Conservation (phyloP, 1,140 invertebrate genomes). For the Eupristina koningsbergeri region DNA sequence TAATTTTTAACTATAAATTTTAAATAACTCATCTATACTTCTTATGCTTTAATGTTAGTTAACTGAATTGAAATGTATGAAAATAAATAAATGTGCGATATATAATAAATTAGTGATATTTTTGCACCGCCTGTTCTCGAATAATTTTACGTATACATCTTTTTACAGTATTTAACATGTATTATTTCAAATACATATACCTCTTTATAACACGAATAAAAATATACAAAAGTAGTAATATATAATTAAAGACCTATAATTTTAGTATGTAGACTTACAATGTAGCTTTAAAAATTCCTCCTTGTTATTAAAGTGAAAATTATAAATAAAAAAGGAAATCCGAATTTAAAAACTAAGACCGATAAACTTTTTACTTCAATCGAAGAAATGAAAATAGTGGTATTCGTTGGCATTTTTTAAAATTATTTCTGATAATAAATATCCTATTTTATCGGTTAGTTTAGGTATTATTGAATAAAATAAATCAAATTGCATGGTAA, state of each 20-base stretch:
- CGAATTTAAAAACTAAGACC: not conserved
- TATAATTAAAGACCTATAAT: not conserved
- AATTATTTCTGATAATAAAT: not conserved
- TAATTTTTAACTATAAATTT: no score
- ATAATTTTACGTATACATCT: no score
- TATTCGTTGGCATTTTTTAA: not conserved
- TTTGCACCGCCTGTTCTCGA: no score
- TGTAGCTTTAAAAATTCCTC: not conserved
- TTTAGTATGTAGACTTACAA: not conserved
- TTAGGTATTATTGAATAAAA: not conserved
- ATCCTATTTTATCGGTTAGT: no score
- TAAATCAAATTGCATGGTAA: not conserved
- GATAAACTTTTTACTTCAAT: not conserved
- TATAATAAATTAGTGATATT: no score
- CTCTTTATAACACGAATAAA: not conserved
- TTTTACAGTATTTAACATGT: no score
- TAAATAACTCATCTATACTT: no score
- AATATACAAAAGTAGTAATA: not conserved
- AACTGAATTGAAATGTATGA: no score
- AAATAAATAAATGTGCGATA: no score
- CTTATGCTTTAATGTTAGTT: no score
- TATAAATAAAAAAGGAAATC: not conserved
- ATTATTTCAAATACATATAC: no score
- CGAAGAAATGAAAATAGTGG: not conserved
- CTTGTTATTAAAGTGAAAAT: conserved; percentile 7